Evolutionary conservation across 2,797 vertebrate species (phyloP), one percentile per base, ranked within the genome.

Genomic region (Pseudochromis fuscus): DNA sequence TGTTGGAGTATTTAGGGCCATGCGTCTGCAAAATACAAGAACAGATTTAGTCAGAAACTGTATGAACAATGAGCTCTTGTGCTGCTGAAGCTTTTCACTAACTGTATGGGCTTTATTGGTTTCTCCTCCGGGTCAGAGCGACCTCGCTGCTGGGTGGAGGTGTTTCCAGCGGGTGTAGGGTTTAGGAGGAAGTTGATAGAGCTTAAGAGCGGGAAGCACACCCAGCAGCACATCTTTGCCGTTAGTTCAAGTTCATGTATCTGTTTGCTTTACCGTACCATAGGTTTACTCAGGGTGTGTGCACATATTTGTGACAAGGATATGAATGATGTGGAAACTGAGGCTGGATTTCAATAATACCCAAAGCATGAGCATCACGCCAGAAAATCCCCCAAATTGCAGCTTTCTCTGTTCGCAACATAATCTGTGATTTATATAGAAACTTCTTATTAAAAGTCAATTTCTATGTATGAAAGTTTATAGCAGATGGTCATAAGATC

Each of bases 151-250:
- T 68, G 86, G 81, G 88, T 76, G 85, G 90, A 77, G 84, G 75
- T 77, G 68, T 70, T 75, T 82, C 21, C 7, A 79, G 66, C 9
- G 67, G 80, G 80, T 71, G 69, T 64, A 63, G 87, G 87, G 88
- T 93, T 93, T 87, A 86, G 60, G 66, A 87, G 93, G 93, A 94
- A 93, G 93, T 94, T 94, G 91, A 91, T 75, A 85, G 83, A 93
- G 90, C 91, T 93, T 93, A 93, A 64, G 76, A 70, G 69, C 84
- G 88, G 91, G 92, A 91, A 89, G 76, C 83, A 88, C 86, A 84
- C 88, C 87, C 92, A 89, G 84, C 75, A 25, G 63, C 65, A 66
- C 67, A 72, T 81, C 49, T 71, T 70, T 45, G 50, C 61, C 58
- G 73, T 77, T 70, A 75, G 65, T 66, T 79, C 71, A 79, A 73